Percentiles rank a stretch among this genome's conserved stretches.
Conservation (phyloP, 2,797 vertebrate genomes). For the Schizopygopsis malacanthus region DNA sequence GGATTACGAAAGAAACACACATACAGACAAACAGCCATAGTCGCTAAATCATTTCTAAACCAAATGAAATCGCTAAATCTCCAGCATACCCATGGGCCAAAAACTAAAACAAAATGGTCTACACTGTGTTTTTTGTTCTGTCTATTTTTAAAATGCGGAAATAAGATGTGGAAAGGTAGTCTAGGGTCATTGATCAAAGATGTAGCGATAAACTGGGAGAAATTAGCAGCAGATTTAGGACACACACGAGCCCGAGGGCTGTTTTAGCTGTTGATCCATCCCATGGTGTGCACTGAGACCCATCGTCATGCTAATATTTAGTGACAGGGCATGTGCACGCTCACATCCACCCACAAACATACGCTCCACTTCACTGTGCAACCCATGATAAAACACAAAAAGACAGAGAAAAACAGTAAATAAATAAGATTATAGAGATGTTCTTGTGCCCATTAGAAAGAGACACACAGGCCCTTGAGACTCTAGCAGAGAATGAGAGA, state of each 20-base stretch:
- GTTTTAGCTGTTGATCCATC: slow-evolving; percentile 61
- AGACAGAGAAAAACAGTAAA: slow-evolving; percentile 34
- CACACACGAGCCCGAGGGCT: not conserved
- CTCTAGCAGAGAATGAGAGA: slow-evolving; percentile 13
- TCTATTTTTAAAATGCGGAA: slow-evolving; percentile 44
- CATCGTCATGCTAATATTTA: slow-evolving; percentile 84
- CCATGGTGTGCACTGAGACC: slow-evolving; percentile 65
- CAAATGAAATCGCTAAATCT: not conserved
- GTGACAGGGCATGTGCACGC: slow-evolving; percentile 79
- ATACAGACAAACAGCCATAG: not conserved
- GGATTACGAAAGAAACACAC: not conserved
- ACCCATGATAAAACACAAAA: slow-evolving; percentile 69
- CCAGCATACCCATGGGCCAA: not conserved
- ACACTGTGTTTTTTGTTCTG: not conserved
- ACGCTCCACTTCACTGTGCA: slow-evolving; percentile 57
- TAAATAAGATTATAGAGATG: slow-evolving; percentile 32
- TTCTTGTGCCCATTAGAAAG: slow-evolving; percentile 41
- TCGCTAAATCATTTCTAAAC: slow-evolving; percentile 3
- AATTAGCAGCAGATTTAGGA: slow-evolving; percentile 67
- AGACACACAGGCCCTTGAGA: slow-evolving; percentile 29
- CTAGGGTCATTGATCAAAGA: slow-evolving; percentile 58
- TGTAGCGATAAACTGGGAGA: slow-evolving; percentile 62
- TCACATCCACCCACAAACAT: slow-evolving; percentile 68
- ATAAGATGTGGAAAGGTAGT: slow-evolving; percentile 61
- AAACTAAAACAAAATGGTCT: slow-evolving; percentile 13